phyloP scores from a whole-genome alignment of 2,888 invertebrate species.

The Erpobdella octoculata region DNA sequence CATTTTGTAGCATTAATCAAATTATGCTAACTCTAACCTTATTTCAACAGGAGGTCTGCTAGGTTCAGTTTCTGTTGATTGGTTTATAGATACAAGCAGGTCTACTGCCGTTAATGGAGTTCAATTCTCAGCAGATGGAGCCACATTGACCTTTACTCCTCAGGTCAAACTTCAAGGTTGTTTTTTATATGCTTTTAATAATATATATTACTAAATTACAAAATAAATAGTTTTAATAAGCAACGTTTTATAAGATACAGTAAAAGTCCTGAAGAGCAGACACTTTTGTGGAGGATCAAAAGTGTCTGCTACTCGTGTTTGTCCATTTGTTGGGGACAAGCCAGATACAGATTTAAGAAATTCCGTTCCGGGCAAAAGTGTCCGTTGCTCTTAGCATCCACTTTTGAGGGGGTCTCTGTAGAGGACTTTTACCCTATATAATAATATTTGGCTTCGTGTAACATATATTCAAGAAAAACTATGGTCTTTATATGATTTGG shows the following conservation, averaged over 20 bases:
- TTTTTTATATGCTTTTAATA: conserved; percentile 24
- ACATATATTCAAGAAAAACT: not conserved
- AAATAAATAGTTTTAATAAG: not conserved
- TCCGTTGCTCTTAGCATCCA: too few species aligned
- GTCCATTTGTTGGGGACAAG: too few species aligned
- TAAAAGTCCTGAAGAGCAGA: too few species aligned
- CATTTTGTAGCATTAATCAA: too few species aligned
- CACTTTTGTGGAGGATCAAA: too few species aligned
- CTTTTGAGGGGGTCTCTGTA: too few species aligned
- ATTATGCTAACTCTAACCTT: too few species aligned
- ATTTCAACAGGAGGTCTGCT: conserved; percentile 45
- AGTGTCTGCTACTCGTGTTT: too few species aligned
- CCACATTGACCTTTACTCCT: conserved; percentile 44
- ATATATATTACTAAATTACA: conserved; percentile 3
- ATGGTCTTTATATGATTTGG: not conserved
- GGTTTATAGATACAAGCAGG: conserved; percentile 42
- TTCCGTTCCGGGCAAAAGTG: too few species aligned
- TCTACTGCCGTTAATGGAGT: conserved; percentile 43
- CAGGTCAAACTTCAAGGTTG: conserved; percentile 44
- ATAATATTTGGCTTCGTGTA: not conserved
- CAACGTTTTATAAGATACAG: too few species aligned
- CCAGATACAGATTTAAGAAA: too few species aligned
- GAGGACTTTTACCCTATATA: not conserved
- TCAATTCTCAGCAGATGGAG: conserved; percentile 50
- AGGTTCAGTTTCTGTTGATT: conserved; percentile 45